Conservation (phyloP, 2,888 invertebrate genomes). For the Adelphocoris suturalis region DNA sequence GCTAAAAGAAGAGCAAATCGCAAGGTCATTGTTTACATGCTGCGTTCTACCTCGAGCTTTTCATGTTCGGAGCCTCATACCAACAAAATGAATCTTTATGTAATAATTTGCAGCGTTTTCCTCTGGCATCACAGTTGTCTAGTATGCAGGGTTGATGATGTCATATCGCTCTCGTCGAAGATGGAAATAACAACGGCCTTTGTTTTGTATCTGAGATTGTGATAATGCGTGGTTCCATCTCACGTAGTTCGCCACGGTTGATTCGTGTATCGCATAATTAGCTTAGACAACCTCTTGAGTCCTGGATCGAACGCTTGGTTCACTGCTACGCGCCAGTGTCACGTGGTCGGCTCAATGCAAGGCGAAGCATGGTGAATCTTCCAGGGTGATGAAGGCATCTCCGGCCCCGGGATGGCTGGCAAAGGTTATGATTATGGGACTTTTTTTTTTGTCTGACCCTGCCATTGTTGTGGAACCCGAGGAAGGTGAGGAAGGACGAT, state of each 20-base stretch:
- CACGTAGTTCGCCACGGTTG: constrained; percentile 22
- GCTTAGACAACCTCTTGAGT: neutral
- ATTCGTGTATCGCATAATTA: neutral
- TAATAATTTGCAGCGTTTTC: no score
- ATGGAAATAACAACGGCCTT: neutral
- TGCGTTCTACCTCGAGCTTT: no score
- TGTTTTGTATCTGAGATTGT: neutral
- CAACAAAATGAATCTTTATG: no score
- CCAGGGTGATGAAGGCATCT: neutral
- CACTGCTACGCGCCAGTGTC: neutral
- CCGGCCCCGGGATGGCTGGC: neutral
- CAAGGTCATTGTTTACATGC: no score
- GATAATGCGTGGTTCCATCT: constrained; percentile 5
- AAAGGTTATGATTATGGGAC: constrained; percentile 29
- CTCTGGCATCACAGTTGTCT: no score
- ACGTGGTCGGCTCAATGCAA: neutral
- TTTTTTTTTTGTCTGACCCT: constrained; percentile 6
- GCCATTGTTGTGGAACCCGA: constrained; percentile 9
- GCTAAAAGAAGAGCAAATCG: no score
- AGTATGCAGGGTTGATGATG: no score
- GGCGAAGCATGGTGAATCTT: constrained; percentile 4
- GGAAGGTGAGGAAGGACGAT: constrained; percentile 31
- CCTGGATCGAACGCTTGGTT: neutral
- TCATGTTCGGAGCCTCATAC: no score
- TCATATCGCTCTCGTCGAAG: neutral